phyloP scores from a whole-genome alignment of 2,797 vertebrate genomes.

The Gorsachius magnificus region DNA sequence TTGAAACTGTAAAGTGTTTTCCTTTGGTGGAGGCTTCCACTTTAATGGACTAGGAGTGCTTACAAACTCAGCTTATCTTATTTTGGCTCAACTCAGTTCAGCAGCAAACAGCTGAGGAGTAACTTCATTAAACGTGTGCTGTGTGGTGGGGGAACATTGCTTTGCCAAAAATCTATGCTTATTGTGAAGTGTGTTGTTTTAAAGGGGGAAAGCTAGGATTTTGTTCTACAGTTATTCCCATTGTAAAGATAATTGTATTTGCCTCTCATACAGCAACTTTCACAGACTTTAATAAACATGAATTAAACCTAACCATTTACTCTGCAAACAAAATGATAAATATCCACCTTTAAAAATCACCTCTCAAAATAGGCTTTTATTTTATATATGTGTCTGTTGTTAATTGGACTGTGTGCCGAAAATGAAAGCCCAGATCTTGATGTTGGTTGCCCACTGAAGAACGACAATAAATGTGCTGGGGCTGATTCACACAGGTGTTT shows the following conservation, averaged over 20 bases:
- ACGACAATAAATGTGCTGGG: background rate
- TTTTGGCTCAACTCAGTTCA: conserved; percentile 24
- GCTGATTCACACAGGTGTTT: background rate
- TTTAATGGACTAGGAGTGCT: conserved; percentile 1
- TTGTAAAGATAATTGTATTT: conserved; percentile 31
- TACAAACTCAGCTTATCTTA: background rate
- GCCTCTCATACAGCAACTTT: background rate
- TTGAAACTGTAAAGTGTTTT: conserved; percentile 1
- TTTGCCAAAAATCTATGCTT: conserved; percentile 34
- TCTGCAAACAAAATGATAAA: background rate
- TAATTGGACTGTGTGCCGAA: background rate
- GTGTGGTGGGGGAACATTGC: background rate
- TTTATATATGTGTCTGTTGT: background rate
- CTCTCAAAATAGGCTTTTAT: background rate
- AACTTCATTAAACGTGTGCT: conserved; percentile 38
- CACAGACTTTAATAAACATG: background rate
- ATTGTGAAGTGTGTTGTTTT: background rate
- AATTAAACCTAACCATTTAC: background rate
- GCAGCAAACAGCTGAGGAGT: conserved; percentile 16
- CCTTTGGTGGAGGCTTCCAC: background rate
- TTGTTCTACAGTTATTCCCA: background rate
- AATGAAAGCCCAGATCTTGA: background rate
- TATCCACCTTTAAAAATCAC: background rate
- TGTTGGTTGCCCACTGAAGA: background rate
- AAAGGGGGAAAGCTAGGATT: conserved; percentile 10